Percentiles rank a stretch among this genome's conserved stretches.
These are phyloP conservation scores for Chitala chitala DNA, from an alignment of 2,113 vertebrate genomes.

Conservation along the genomic window DNA sequence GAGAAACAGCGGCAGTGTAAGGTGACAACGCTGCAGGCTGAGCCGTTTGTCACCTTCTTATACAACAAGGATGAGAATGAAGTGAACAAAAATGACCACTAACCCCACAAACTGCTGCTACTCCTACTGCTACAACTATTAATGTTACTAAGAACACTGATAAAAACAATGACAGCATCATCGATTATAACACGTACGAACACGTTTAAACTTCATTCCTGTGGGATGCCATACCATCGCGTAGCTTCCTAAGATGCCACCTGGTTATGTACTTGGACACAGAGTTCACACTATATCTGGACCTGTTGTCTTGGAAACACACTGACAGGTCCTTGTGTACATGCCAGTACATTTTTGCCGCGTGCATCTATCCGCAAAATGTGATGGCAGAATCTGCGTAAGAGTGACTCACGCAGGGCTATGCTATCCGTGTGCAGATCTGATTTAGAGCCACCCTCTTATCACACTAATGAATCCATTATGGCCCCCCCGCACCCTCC, in stretches of 20 bases:
- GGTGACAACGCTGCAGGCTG: background rate
- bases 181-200: too few relatives aligned
- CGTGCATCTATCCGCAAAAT: slow-evolving; percentile 7
- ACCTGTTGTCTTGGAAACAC: slow-evolving; percentile 19
- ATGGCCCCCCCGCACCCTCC: background rate
- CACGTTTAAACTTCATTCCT: background rate
- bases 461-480: slow-evolving; percentile 22
- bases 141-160: too few relatives aligned
- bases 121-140: too few relatives aligned
- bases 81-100: background rate
- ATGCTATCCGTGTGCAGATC: background rate
- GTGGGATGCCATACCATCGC: too few relatives aligned
- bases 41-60: background rate
- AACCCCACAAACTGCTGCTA: too few relatives aligned
- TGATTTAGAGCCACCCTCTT: slow-evolving; percentile 19
- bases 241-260: too few relatives aligned
- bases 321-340: slow-evolving; percentile 7
- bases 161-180: too few relatives aligned
- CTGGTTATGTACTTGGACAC: background rate
- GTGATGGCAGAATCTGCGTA: slow-evolving; percentile 13
- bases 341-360: slow-evolving; percentile 5
- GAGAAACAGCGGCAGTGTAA: background rate
- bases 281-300: background rate
- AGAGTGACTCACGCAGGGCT: slow-evolving; percentile 11
- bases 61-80: background rate